Conservation (phyloP, 2,888 invertebrate species). For the Callinectes sapidus region DNA sequence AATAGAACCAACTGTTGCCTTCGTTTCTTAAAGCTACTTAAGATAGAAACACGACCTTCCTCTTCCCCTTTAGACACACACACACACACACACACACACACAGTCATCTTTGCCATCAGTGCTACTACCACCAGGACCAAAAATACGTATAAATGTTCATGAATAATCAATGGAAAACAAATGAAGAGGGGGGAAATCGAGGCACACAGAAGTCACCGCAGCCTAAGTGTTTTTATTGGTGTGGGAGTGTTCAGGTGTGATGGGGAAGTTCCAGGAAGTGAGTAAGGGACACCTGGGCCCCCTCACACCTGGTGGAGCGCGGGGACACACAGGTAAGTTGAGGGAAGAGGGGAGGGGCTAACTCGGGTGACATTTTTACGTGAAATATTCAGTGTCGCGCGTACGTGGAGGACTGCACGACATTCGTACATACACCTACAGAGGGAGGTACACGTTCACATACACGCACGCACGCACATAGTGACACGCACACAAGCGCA, state of each 20-base stretch:
- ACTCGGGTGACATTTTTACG: constrained; percentile 8
- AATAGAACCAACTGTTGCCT: constrained; percentile 28
- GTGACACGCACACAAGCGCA: not conserved
- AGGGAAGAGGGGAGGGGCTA: not conserved
- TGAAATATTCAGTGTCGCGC: constrained; percentile 7
- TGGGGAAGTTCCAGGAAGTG: constrained; percentile 2
- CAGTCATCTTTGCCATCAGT: not conserved
- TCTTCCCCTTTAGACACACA: not conserved
- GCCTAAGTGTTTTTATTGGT: constrained; percentile 13
- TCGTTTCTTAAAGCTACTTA: not conserved
- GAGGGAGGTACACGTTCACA: not conserved
- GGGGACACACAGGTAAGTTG: not conserved
- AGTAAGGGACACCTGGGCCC: not conserved
- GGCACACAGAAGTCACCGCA: not conserved
- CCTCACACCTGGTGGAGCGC: not conserved
- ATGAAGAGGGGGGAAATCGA: not conserved
- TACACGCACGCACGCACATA: not conserved
- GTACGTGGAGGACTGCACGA: not conserved
- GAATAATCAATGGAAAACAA: not conserved
- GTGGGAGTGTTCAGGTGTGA: constrained; percentile 14
- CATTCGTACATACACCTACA: not conserved
- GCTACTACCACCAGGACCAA: not conserved
- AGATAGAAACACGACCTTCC: not conserved
- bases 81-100: constrained; percentile 16
- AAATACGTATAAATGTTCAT: not conserved